Percentiles rank a stretch among this genome's conserved stretches.
phyloP scores from a whole-genome alignment of 2,797 vertebrate genomes.

The Graptemys geographica region DNA sequence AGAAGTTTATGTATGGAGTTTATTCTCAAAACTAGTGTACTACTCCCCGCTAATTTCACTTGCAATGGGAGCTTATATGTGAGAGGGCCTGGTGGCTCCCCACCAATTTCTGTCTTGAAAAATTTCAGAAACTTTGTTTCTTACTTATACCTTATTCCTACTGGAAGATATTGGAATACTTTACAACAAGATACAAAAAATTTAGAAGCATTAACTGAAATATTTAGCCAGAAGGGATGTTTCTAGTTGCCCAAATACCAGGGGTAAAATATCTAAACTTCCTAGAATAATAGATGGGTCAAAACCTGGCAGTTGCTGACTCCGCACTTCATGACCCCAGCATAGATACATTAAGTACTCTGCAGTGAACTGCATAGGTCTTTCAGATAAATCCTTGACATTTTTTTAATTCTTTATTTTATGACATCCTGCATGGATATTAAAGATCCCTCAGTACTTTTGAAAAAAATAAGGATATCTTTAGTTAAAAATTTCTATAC shows the following conservation, averaged over 20 bases:
- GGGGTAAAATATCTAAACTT: constrained; percentile 12
- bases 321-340: constrained; percentile 20
- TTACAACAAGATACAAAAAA: not conserved
- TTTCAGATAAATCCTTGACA: not conserved
- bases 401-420: not conserved
- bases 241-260: not conserved
- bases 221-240: not conserved
- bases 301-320: not conserved
- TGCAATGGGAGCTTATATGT: not conserved
- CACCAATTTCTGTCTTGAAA: not conserved
- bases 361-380: not conserved
- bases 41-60: not conserved
- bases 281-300: not conserved
- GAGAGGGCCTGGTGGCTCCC: constrained; percentile 15
- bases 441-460: not conserved
- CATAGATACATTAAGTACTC: constrained; percentile 14
- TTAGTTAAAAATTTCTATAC: not conserved
- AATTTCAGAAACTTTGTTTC: not conserved
- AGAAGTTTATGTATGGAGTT: not conserved
- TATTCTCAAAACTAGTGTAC: not conserved
- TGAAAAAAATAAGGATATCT: not conserved
- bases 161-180: not conserved
- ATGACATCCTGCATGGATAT: not conserved
- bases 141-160: not conserved
- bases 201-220: not conserved